phyloP scores from a whole-genome alignment of 2,888 invertebrate genomes.

The Cenopis cana region DNA sequence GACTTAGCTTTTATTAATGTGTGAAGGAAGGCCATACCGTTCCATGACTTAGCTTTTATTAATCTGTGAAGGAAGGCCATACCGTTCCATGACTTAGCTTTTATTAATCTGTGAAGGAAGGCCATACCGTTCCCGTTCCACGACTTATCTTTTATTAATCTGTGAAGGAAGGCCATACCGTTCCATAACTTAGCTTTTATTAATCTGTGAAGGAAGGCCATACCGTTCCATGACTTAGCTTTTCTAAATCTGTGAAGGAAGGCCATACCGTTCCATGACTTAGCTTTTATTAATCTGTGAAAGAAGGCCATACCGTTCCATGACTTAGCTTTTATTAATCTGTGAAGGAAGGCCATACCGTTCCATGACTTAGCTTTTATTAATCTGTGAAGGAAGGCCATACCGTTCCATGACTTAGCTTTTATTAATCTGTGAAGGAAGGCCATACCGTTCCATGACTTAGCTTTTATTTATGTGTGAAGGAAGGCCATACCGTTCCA shows the following conservation, averaged over 20 bases:
- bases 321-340: not conserved
- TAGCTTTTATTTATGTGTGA: too few species aligned
- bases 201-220: too few species aligned
- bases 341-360: too few species aligned
- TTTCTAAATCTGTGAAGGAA: too few species aligned
- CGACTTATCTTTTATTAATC: not conserved
- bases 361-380: not conserved
- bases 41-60: not conserved
- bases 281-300: too few species aligned
- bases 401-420: not conserved
- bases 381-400: too few species aligned
- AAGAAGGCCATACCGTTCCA: not conserved
- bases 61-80: too few species aligned
- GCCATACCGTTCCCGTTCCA: not conserved
- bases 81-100: not conserved
- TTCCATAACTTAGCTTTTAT: not conserved
- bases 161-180: too few species aligned
- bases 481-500: not conserved
- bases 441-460: not conserved
- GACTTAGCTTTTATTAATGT: not conserved
- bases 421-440: too few species aligned
- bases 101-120: too few species aligned
- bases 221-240: not conserved
- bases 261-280: not conserved
- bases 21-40: not conserved